Evolutionary conservation across 1,140 invertebrate species (phyloP).

Genomic region (Sarcophaga peregrina): DNA sequence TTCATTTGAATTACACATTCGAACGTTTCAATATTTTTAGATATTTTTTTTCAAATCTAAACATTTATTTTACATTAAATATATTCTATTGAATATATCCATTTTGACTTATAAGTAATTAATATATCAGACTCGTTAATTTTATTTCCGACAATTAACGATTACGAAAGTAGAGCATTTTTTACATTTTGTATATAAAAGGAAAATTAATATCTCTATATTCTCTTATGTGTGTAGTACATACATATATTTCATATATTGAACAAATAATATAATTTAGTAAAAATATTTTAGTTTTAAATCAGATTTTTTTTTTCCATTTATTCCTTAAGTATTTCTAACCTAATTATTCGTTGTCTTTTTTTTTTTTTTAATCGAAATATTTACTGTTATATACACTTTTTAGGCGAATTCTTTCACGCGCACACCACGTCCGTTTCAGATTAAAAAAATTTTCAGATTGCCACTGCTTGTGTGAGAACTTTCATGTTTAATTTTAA

Average conservation of each 20-base stretch:
- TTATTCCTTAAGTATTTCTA: neutral
- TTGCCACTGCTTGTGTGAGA: neutral
- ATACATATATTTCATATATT: neutral
- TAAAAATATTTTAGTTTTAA: no score
- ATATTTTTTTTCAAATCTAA: slow-evolving; percentile 4
- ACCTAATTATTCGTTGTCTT: slow-evolving; percentile 32
- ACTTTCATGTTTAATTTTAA: slow-evolving; percentile 4
- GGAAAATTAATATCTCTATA: neutral
- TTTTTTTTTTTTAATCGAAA: slow-evolving; percentile 26
- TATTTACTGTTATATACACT: slow-evolving; percentile 20
- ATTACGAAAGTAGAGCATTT: slow-evolving; percentile 33
- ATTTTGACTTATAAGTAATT: no score
- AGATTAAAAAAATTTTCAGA: slow-evolving; percentile 26
- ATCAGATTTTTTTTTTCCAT: no score
- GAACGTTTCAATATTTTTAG: slow-evolving; percentile 22
- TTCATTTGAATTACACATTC: slow-evolving; percentile 1
- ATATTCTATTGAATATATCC: no score
- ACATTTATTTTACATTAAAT: neutral
- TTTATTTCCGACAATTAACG: neutral
- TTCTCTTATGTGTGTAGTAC: neutral
- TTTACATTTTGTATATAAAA: neutral
- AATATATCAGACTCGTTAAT: no score
- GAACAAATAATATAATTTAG: no score
- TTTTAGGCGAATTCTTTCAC: slow-evolving; percentile 23
- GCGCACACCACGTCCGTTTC: slow-evolving; percentile 33